Percentiles rank a stretch among this genome's conserved stretches.
phyloP scores from a whole-genome alignment of 2,888 invertebrate species.

The Coleophora flavipennella region DNA sequence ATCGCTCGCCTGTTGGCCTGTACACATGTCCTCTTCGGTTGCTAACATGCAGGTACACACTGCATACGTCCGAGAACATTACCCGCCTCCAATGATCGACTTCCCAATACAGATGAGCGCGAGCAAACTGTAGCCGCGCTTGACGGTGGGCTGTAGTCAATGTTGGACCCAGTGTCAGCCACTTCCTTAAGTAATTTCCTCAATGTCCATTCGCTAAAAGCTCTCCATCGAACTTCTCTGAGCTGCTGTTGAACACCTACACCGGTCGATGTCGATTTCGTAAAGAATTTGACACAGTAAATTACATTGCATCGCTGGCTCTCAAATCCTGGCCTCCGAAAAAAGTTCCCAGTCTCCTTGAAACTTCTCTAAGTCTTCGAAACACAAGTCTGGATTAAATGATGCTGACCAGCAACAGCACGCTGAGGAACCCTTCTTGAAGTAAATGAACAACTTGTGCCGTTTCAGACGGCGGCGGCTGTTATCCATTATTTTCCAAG shows the following conservation, averaged over 20 bases:
- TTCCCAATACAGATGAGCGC: too few relatives aligned
- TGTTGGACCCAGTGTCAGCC: too few relatives aligned
- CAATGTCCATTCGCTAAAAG: too few relatives aligned
- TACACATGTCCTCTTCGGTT: constrained; percentile 3
- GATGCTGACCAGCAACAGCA: background rate
- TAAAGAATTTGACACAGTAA: too few relatives aligned
- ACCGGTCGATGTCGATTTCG: too few relatives aligned
- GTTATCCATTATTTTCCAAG: background rate
- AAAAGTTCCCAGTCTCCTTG: background rate
- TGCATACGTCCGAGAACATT: background rate
- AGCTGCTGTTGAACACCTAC: too few relatives aligned
- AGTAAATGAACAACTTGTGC: background rate
- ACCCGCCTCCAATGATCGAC: background rate
- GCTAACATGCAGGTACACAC: background rate
- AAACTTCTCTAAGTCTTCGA: background rate
- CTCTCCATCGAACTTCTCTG: too few relatives aligned
- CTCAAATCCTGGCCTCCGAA: background rate
- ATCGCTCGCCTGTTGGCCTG: constrained; percentile 12
- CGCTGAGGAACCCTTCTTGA: background rate
- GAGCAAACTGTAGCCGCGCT: too few relatives aligned
- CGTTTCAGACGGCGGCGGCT: background rate
- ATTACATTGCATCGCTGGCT: too few relatives aligned
- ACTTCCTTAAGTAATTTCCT: too few relatives aligned
- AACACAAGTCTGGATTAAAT: background rate
- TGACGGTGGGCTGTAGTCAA: too few relatives aligned